phyloP scores from a whole-genome alignment of 2,888 invertebrate species.

The Ceraclea dissimilis region DNA sequence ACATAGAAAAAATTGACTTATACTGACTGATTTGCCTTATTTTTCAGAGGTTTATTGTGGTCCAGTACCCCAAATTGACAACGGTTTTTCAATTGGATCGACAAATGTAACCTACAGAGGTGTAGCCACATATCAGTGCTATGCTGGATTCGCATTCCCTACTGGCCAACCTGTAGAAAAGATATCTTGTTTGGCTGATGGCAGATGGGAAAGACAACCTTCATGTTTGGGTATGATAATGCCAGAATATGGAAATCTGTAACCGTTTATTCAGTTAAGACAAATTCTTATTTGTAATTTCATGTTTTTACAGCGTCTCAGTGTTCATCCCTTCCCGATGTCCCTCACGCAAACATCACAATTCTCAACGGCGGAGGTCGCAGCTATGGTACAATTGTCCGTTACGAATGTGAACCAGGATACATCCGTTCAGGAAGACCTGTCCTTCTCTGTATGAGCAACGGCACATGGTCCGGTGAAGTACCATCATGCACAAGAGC shows the following conservation, averaged over 20 bases:
- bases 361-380: slow-evolving; percentile 84
- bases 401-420: slow-evolving; percentile 88
- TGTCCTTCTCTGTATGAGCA: slow-evolving; percentile 88
- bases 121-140: slow-evolving; percentile 91
- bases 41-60: slow-evolving; percentile 83
- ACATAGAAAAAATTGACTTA: no score
- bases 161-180: slow-evolving; percentile 80
- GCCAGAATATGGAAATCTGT: no score
- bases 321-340: slow-evolving; percentile 79
- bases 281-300: background rate
- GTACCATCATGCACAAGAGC: slow-evolving; percentile 81
- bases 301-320: slow-evolving; percentile 63
- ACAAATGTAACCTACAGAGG: slow-evolving; percentile 93
- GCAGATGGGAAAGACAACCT: slow-evolving; percentile 88
- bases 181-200: slow-evolving; percentile 83
- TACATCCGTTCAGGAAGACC: slow-evolving; percentile 84
- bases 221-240: slow-evolving; percentile 74
- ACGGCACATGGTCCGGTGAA: slow-evolving; percentile 90
- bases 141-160: slow-evolving; percentile 91
- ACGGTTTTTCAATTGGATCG: slow-evolving; percentile 93
- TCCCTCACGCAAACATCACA: slow-evolving; percentile 79
- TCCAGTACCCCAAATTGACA: slow-evolving; percentile 95
- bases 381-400: slow-evolving; percentile 87
- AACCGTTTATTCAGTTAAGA: no score
- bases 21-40: no score